These are phyloP conservation scores for Aspidiotus destructor DNA, from an alignment of 2,888 invertebrate species.

Conservation along the genomic window DNA sequence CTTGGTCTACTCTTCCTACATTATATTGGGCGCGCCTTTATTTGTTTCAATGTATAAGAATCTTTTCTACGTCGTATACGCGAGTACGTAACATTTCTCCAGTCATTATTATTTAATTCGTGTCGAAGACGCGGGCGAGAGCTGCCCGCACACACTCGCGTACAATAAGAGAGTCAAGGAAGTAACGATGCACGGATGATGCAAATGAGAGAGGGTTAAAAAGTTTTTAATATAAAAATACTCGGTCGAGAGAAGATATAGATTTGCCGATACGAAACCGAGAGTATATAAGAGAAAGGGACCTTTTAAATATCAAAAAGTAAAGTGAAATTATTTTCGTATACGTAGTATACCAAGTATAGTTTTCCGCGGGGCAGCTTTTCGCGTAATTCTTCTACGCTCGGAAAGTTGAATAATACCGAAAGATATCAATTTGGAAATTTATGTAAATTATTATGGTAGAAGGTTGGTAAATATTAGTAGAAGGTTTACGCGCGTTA, in stretches of 20 bases:
- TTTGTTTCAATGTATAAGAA: neutral
- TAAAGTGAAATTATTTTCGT: neutral
- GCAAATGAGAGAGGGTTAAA: too few relatives aligned
- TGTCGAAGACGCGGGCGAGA: too few relatives aligned
- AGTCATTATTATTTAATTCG: too few relatives aligned
- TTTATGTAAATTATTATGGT: constrained; percentile 30
- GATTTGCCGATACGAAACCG: too few relatives aligned
- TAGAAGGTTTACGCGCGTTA: constrained; percentile 15
- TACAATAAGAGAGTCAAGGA: too few relatives aligned
- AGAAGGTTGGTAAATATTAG: constrained; percentile 33
- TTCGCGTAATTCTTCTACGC: constrained; percentile 4
- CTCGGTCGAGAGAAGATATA: too few relatives aligned
- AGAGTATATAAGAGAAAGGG: neutral
- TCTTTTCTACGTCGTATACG: neutral
- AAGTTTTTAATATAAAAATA: constrained; percentile 1
- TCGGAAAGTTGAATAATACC: constrained; percentile 12
- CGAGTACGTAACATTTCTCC: neutral
- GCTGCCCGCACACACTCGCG: too few relatives aligned
- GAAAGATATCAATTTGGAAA: constrained; percentile 32
- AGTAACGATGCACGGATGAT: too few relatives aligned
- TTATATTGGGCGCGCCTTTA: neutral
- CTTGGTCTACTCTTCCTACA: neutral
- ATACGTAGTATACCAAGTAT: neutral
- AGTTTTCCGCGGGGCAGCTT: constrained; percentile 22
- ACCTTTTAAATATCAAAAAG: constrained; percentile 4